Evolutionary conservation across 2,113 vertebrate species (phyloP).

Genomic region (Puntigrus tetrazona): DNA sequence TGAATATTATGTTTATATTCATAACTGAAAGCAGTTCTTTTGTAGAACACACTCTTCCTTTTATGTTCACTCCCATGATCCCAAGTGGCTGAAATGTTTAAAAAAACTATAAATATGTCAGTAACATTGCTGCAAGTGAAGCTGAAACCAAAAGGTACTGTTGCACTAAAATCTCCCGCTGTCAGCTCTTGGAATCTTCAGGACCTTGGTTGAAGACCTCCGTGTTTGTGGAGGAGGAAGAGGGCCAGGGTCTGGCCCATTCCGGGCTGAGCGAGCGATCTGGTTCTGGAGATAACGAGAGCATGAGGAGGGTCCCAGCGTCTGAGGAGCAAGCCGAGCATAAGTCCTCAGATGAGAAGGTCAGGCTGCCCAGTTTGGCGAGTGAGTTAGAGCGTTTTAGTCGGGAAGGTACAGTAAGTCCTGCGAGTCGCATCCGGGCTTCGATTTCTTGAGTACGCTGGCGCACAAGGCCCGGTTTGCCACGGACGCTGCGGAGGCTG

Average conservation of each 20-base stretch:
- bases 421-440: slow-evolving; percentile 86
- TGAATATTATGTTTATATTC: slow-evolving; percentile 58
- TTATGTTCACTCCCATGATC: not conserved
- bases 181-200: slow-evolving; percentile 72
- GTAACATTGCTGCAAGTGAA: not conserved
- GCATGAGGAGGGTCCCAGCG: slow-evolving; percentile 66
- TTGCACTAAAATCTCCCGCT: slow-evolving; percentile 47
- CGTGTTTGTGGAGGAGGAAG: not conserved
- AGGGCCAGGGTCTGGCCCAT: slow-evolving; percentile 51
- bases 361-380: slow-evolving; percentile 90
- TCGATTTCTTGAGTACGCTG: slow-evolving; percentile 94
- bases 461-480: slow-evolving; percentile 88
- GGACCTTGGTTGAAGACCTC: slow-evolving; percentile 60
- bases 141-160: not conserved
- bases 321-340: slow-evolving; percentile 76
- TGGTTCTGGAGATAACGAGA: slow-evolving; percentile 74
- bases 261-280: slow-evolving; percentile 57
- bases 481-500: slow-evolving; percentile 89
- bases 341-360: slow-evolving; percentile 91
- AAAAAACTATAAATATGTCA: slow-evolving; percentile 4
- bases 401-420: slow-evolving; percentile 87
- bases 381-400: slow-evolving; percentile 95
- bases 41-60: not conserved
- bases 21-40: slow-evolving; percentile 50
- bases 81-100: slow-evolving; percentile 20